Evolutionary conservation across 2,113 vertebrate species (phyloP), one percentile per base, ranked within the genome.

Genomic region (Sapayoa aenigma): DNA sequence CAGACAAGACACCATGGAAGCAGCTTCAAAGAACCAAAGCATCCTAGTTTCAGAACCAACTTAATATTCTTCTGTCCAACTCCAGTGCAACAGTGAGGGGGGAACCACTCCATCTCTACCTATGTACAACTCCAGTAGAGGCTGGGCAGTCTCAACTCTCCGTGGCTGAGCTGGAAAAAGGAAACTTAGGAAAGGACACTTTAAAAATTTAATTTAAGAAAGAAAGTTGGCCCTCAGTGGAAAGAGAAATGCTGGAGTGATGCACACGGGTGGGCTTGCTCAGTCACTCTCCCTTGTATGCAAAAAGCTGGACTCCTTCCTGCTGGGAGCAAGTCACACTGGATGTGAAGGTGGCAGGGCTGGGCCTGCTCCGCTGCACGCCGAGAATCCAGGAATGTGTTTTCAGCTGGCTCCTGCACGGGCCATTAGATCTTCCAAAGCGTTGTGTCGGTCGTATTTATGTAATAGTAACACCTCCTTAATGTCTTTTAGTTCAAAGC

Each of bases 371-470:
- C 66, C 0, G 0, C 3, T 62, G 58, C 81, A 60, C 5, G 0
- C n/a, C 1, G 4, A 69, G 87, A 85, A 73, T 31, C 78, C 87
- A 55, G 78, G 75, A 94, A 93, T 82, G 89, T 73, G 46, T 76
- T 96, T 98, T 99, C 99, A 99, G 98, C 99, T 99, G 81, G 99
- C 98, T 73, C 98, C 97, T 11, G 99, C 99, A 23, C 99, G 98
- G 82, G 99, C 97, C 99, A 99, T 99, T 89, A 99, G 98, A 97
- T 99, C 99, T 98, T 99, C 99, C 97, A 99, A 96, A 93, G 99
- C 99, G 17, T 98, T 98, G 81, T 99, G 99, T 98, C 98, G 99
- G 97, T 99, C 99, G 0, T 99, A 99, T 97, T 99, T 99, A 97
- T 99, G 99, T 95, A 99, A 96, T 93, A 99, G 94, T 94, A 99